These are phyloP conservation scores for Danaus melanippus DNA, from an alignment of 1,140 invertebrate genomes.

Conservation along the genomic window DNA sequence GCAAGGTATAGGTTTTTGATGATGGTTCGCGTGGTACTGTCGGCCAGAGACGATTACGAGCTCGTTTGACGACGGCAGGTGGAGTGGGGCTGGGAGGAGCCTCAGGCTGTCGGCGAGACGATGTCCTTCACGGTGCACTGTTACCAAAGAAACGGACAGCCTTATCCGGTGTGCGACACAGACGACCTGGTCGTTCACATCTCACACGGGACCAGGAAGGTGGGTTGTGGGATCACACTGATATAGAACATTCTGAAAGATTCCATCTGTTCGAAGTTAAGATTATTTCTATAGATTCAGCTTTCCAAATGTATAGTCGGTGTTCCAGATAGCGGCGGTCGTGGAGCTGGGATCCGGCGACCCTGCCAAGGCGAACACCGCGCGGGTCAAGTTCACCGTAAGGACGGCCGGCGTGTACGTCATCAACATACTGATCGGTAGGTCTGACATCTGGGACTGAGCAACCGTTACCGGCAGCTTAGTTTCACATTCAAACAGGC, in stretches of 20 bases:
- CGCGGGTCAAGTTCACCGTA: conserved; percentile 92
- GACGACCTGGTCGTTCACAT: conserved; percentile 91
- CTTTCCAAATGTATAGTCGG: no score
- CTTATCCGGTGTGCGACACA: conserved; percentile 93
- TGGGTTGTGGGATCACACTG: conserved; percentile 40
- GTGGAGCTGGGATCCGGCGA: conserved; percentile 91
- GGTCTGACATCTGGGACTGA: conserved; percentile 23
- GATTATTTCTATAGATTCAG: no score
- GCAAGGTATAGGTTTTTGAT: conserved; percentile 74
- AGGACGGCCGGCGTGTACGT: conserved; percentile 90
- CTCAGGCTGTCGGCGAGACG: conserved; percentile 88
- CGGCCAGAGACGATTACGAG: no score
- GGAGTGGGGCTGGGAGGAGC: conserved; percentile 88
- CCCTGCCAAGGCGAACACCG: conserved; percentile 86
- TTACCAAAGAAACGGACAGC: conserved; percentile 92
- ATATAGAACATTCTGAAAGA: no score
- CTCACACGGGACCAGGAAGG: conserved; percentile 85
- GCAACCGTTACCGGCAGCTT: no score
- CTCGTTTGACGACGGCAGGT: conserved; percentile 42
- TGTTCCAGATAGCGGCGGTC: conserved; percentile 78
- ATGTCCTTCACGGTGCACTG: conserved; percentile 93
- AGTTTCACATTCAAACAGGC: no score
- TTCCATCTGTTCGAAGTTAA: no score
- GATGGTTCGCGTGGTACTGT: no score
- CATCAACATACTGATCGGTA: conserved; percentile 87